phyloP scores from a whole-genome alignment of 2,113 vertebrate species.

The Empidonax traillii region DNA sequence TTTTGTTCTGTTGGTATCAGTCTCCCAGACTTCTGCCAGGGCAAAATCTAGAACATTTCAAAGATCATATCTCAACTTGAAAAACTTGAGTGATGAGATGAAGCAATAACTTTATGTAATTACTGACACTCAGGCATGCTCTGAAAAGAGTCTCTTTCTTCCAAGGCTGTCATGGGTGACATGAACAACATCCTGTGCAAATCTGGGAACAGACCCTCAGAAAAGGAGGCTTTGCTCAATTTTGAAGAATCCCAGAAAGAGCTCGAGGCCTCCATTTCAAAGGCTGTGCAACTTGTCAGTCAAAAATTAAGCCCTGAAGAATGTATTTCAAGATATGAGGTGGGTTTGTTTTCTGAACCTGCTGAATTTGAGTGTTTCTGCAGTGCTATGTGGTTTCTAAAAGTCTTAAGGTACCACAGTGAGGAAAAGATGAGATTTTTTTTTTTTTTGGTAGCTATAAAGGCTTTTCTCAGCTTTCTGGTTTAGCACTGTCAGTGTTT shows the following conservation, averaged over 20 bases:
- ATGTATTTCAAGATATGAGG: slow-evolving; percentile 70
- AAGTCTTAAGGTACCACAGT: background rate
- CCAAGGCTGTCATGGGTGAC: slow-evolving; percentile 55
- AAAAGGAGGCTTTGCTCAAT: slow-evolving; percentile 41
- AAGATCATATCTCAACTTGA: background rate
- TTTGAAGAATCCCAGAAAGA: slow-evolving; percentile 70
- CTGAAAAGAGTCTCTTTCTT: slow-evolving; percentile 19
- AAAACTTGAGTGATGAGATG: background rate
- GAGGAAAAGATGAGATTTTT: background rate
- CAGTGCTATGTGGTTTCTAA: background rate
- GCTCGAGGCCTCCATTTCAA: slow-evolving; percentile 62
- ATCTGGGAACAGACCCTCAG: background rate
- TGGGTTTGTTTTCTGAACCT: slow-evolving; percentile 21
- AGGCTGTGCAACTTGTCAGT: slow-evolving; percentile 61
- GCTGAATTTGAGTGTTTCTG: background rate
- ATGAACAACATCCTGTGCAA: background rate
- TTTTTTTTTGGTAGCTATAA: background rate
- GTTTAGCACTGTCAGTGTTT: background rate
- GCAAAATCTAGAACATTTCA: background rate
- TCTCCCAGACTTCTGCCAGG: background rate
- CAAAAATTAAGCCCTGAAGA: slow-evolving; percentile 42
- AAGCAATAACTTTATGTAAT: background rate
- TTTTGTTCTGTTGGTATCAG: background rate
- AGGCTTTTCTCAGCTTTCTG: background rate
- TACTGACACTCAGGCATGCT: background rate